Conservation (phyloP, 2,113 vertebrate species). For the Symphodus melops region DNA sequence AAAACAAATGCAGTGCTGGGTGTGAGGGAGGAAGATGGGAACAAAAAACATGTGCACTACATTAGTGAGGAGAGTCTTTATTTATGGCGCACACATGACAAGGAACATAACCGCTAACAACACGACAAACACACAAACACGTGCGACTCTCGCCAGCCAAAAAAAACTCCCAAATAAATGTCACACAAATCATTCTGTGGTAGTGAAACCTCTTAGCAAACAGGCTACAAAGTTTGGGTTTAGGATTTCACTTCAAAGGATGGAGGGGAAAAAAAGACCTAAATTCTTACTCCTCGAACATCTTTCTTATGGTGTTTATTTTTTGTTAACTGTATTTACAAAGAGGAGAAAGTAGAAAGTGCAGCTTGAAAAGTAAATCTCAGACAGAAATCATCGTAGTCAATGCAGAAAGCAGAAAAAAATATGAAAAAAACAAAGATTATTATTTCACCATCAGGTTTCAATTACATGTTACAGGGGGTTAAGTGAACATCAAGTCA, state of each 20-base stretch:
- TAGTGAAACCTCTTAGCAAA: slow-evolving; percentile 48
- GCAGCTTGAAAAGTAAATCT: slow-evolving; percentile 29
- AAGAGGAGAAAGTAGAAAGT: slow-evolving; percentile 18
- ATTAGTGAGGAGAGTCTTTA: slow-evolving; percentile 75
- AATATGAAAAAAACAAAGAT: slow-evolving; percentile 58
- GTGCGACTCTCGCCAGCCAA: slow-evolving; percentile 51
- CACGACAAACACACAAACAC: slow-evolving; percentile 78
- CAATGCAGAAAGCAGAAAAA: slow-evolving; percentile 37
- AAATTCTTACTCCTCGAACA: slow-evolving; percentile 14
- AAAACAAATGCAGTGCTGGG: slow-evolving; percentile 53
- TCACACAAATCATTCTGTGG: slow-evolving; percentile 70
- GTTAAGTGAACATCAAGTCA: slow-evolving; percentile 81
- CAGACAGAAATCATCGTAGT: slow-evolving; percentile 56
- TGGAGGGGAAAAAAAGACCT: not conserved
- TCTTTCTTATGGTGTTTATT: not conserved
- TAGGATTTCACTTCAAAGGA: not conserved
- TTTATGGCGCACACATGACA: slow-evolving; percentile 80
- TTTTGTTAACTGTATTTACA: not conserved
- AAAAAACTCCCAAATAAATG: slow-evolving; percentile 68
- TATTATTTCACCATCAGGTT: slow-evolving; percentile 80
- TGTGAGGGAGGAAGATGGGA: slow-evolving; percentile 60
- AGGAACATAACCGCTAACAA: slow-evolving; percentile 79
- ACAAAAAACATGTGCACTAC: slow-evolving; percentile 74
- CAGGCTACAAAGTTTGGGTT: slow-evolving; percentile 48
- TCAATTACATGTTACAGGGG: slow-evolving; percentile 73